A percentile compares a stretch with the other conserved stretches of the same genome.
Evolutionary conservation across 2,888 invertebrate species (phyloP).

Genomic region (Zhuqinia jingwanae): DNA sequence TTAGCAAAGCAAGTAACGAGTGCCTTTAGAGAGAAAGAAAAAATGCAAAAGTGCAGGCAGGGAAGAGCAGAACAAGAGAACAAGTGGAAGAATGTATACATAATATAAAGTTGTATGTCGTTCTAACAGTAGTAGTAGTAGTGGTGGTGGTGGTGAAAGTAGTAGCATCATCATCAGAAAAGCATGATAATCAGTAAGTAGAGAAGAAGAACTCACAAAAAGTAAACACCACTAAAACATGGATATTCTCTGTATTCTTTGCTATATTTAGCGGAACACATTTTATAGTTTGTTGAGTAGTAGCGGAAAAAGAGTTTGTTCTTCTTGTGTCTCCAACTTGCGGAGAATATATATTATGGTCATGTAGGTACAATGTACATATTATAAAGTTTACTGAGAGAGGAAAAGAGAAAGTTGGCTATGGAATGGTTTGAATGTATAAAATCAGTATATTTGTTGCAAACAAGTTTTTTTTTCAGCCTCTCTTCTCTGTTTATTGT

Average conservation of each 20-base stretch:
- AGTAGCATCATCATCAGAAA: conserved; percentile 31
- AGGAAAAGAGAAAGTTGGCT: neutral
- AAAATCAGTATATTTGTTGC: neutral
- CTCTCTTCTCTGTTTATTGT: conserved; percentile 32
- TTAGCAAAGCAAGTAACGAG: conserved; percentile 59
- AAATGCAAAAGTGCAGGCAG: no score
- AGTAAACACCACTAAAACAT: conserved; percentile 52
- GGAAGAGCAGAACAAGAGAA: neutral
- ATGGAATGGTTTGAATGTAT: neutral
- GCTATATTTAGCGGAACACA: conserved; percentile 32
- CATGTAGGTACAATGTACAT: no score
- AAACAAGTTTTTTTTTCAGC: conserved; percentile 26
- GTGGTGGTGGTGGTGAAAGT: no score
- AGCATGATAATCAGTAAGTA: conserved; percentile 55
- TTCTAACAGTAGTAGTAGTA: neutral
- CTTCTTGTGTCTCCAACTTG: neutral
- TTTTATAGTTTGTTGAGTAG: conserved; percentile 16
- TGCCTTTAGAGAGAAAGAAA: conserved; percentile 11
- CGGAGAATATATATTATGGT: neutral
- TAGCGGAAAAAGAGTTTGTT: neutral
- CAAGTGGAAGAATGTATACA: conserved; percentile 3
- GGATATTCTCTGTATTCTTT: conserved; percentile 48
- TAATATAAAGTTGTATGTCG: conserved; percentile 34
- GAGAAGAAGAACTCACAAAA: conserved; percentile 34
- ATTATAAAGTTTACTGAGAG: no score